These are phyloP conservation scores for Bryconaethiops microstoma DNA, from an alignment of 2,797 vertebrate genomes.

Conservation along the genomic window DNA sequence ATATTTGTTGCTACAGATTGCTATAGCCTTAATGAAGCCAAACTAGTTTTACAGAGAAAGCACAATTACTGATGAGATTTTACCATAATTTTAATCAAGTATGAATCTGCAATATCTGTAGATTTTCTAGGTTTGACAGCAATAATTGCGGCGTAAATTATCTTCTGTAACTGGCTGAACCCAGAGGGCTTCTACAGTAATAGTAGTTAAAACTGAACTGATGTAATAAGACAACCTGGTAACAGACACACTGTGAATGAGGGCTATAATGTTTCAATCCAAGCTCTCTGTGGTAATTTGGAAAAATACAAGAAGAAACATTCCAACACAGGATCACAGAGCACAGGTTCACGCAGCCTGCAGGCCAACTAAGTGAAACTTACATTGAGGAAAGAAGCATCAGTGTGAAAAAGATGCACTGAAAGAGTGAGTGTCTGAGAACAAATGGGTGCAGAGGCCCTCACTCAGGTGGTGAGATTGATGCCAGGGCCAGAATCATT, in stretches of 20 bases:
- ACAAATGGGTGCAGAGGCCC: constrained; percentile 48
- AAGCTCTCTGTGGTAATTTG: background rate
- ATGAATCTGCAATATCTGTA: background rate
- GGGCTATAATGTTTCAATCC: background rate
- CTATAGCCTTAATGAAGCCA: background rate
- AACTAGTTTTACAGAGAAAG: background rate
- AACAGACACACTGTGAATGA: background rate
- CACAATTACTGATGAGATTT: no score
- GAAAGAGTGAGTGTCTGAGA: constrained; percentile 24
- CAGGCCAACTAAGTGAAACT: background rate
- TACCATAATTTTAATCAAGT: no score
- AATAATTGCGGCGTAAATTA: background rate
- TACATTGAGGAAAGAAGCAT: constrained; percentile 2
- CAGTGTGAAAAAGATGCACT: constrained; percentile 17
- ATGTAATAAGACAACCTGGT: background rate
- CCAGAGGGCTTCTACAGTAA: no score
- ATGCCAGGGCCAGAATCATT: constrained; percentile 61
- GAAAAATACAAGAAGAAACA: background rate
- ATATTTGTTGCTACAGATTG: background rate
- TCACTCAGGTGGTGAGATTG: constrained; percentile 57
- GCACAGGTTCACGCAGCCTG: background rate
- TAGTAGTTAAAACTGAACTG: background rate
- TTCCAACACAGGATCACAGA: background rate
- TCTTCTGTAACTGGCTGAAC: no score
- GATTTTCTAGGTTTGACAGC: background rate